Evolutionary conservation across 1,140 invertebrate genomes (phyloP), one percentile per base, ranked within the genome.

Genomic region (Drosophila bocki): DNA sequence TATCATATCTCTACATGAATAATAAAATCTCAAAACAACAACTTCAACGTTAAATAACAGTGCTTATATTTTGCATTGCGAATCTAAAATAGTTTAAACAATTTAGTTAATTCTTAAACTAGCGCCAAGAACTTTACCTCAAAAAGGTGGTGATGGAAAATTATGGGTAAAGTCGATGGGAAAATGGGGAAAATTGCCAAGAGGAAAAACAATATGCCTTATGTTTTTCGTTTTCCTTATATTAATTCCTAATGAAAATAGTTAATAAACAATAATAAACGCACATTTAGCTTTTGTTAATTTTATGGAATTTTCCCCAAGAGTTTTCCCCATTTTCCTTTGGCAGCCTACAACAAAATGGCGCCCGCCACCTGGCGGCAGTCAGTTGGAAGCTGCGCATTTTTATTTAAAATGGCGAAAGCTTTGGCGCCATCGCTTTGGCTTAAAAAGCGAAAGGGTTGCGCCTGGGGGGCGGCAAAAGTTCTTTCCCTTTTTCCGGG

Each of bases 361-460:
- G 26, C 29, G 33, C 4, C 17, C 82, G 82, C 82, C 82, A 86
- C 75, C 82, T 85, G 54, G 39, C 63, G 80, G 78, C 64, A 35
- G 41, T 13, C 29, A 51, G 8, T 29, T 17, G 61, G 57, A 85
- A 75, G 74, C 74, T 61, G 63, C 42, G 15, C 53, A 77, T 88
- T 88, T 88, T 82, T 87, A 83, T 87, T 83, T 88, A 87, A 87
- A 87, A 86, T 88, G 80, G 80, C 84, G 84, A 87, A 87, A 87
- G 84, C 84, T 87, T 87, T 87, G 84, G 84, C 84, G 84, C 84
- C 84, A 88, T 61, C 51, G 68, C 63, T 59, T 83, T 80, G 81
- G 62, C 72, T 87, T 84, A 87, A 87, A 87, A 87, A 87, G 85
- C 84, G 84, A 87, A 87, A 88, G 84, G 84, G 84, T 87, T 87